A percentile compares a stretch with the other conserved stretches of the same genome.
Conservation (phyloP, 1,140 invertebrate genomes). For the Chlorops oryzae region DNA sequence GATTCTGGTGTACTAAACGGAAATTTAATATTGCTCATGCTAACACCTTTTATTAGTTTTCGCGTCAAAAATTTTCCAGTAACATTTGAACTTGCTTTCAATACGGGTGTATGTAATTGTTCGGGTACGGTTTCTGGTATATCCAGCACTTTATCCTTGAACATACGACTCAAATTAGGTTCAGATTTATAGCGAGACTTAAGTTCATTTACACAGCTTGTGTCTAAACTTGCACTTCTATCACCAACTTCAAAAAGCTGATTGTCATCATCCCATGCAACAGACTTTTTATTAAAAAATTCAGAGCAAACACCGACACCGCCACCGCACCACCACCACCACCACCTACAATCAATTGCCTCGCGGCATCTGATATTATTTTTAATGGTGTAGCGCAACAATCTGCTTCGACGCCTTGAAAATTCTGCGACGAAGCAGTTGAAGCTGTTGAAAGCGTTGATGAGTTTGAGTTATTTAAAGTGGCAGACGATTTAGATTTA, state of each 20-base stretch:
- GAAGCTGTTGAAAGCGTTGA: too few species aligned
- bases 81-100: neutral
- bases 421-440: too few species aligned
- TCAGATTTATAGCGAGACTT: constrained; percentile 41
- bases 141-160: constrained; percentile 12
- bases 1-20: constrained; percentile 41
- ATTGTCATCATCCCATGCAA: constrained; percentile 36
- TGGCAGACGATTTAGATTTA: constrained; percentile 4
- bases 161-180: constrained; percentile 39
- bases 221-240: too few species aligned
- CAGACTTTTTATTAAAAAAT: constrained; percentile 37
- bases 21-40: constrained; percentile 42
- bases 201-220: too few species aligned
- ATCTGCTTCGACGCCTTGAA: constrained; percentile 22
- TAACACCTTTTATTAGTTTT: constrained; percentile 46
- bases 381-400: constrained; percentile 37
- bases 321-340: constrained; percentile 5
- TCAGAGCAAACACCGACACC: too few species aligned
- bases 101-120: neutral
- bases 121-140: constrained; percentile 17
- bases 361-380: constrained; percentile 30
- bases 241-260: too few species aligned
- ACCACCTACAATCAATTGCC: constrained; percentile 21
- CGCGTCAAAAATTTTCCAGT: constrained; percentile 31
- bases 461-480: neutral